These are phyloP conservation scores for Portevinia maculata DNA, from an alignment of 2,888 invertebrate species.

Conservation along the genomic window DNA sequence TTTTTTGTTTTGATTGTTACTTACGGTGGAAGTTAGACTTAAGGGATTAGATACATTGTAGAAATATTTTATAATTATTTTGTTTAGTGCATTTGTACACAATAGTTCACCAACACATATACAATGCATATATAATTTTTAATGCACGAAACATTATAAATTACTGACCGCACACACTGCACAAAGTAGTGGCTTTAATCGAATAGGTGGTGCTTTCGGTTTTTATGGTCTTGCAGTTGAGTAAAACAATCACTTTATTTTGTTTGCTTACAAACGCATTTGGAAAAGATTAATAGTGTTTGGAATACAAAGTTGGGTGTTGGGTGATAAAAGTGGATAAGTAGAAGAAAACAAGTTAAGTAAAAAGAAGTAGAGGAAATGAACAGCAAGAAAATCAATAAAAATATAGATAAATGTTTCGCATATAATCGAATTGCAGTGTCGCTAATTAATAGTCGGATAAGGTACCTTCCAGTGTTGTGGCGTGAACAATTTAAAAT, in stretches of 20 bases:
- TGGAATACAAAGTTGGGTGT: slow-evolving; percentile 25
- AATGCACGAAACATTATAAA: slow-evolving; percentile 29
- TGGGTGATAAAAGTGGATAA: not conserved
- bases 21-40: slow-evolving; percentile 62
- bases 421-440: too few species aligned
- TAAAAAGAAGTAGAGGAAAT: too few species aligned
- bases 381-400: too few species aligned
- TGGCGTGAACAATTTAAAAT: too few species aligned
- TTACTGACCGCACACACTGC: slow-evolving; percentile 32
- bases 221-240: slow-evolving; percentile 24
- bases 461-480: too few species aligned
- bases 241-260: slow-evolving; percentile 30
- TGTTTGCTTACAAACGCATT: slow-evolving; percentile 26
- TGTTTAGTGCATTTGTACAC: slow-evolving; percentile 39
- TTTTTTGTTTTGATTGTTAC: slow-evolving; percentile 61
- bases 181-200: slow-evolving; percentile 16
- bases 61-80: slow-evolving; percentile 32
- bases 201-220: slow-evolving; percentile 47
- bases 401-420: too few species aligned
- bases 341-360: too few species aligned
- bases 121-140: slow-evolving; percentile 16
- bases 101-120: slow-evolving; percentile 24
- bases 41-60: slow-evolving; percentile 13
- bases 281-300: slow-evolving; percentile 10
- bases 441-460: too few species aligned